Evolutionary conservation across 2,113 vertebrate species (phyloP), one percentile per base, ranked within the genome.

Genomic region (Campylomormyrus numenius): DNA sequence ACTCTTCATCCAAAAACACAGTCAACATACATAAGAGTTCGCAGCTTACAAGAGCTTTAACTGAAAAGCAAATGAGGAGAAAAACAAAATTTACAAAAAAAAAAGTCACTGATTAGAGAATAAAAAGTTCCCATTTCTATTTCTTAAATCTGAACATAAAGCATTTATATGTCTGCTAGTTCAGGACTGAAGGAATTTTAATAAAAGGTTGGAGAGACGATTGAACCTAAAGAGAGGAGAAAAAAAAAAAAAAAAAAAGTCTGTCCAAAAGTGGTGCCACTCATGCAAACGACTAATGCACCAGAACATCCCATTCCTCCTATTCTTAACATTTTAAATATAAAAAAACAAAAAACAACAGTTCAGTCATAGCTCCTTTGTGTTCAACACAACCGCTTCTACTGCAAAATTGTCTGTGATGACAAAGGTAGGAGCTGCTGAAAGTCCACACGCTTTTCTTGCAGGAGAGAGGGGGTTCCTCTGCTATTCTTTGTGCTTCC

Each of bases 241-340:
- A 93, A 94, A 74, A 13, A 74, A 35, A 31, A 31, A 35, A 80
- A 77, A 35, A 89, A 92, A 92, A 93, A 94, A 92, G 91, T 42
- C 90, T 35, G 92, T 92, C 94, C 88, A 93, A 92, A 93, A 93
- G n/a, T 77, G 92, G 89, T 91, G 92, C 93, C 92, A 90, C 91
- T 92, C 92, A 91, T 93, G 93, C 93, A 94, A 94, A 93, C 89
- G 91, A 93, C 92, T 92, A 87, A 94, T 93, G 93, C 93, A 95
- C 93, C 92, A 90, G 1, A 85, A 86, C 90, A 91, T 31, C 88
- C 90, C 89, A 88, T 91, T 92, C 90, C 85, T 92, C 49, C 88
- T 88, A 90, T 42, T 11, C 52, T 66, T n/a, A 42, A 80, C 50
- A 62, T 88, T 58, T 77, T 80, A 80, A 80, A 80, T 80, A 80